A percentile compares a stretch with the other conserved stretches of the same genome.
Conservation (phyloP, 2,797 vertebrate genomes). For the Pantherophis alleghaniensis region DNA sequence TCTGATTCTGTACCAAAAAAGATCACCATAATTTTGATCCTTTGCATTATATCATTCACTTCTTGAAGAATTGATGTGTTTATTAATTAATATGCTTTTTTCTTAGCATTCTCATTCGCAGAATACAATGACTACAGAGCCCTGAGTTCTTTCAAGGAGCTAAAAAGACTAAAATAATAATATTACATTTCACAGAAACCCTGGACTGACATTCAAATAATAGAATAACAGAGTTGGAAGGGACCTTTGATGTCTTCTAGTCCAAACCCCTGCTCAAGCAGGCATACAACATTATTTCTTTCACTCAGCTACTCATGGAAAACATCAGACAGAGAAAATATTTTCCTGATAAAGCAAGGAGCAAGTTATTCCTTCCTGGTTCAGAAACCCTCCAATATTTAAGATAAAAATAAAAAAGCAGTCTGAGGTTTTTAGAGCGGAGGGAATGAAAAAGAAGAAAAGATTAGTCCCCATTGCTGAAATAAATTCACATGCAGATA, state of each 20-base stretch:
- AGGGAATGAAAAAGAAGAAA: background rate
- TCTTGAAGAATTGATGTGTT: too few species aligned
- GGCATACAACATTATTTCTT: background rate
- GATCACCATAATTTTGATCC: too few species aligned
- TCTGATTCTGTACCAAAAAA: too few species aligned
- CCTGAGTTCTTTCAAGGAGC: background rate
- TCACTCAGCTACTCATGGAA: background rate
- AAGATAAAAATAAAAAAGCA: background rate
- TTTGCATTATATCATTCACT: too few species aligned
- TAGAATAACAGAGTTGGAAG: background rate
- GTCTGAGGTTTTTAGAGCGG: background rate
- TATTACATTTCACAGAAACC: background rate
- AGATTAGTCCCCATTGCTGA: background rate
- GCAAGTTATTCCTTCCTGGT: background rate
- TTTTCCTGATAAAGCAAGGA: background rate
- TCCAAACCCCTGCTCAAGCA: background rate
- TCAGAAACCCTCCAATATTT: constrained; percentile 7
- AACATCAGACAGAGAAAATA: background rate
- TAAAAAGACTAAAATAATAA: background rate
- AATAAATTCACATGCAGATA: background rate
- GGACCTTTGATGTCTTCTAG: background rate
- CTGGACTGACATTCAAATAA: background rate
- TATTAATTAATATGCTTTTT: background rate
- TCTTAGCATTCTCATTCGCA: background rate
- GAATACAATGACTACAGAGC: background rate